Conservation (phyloP, 2,888 invertebrate species). For the Parnassius glacialis region DNA sequence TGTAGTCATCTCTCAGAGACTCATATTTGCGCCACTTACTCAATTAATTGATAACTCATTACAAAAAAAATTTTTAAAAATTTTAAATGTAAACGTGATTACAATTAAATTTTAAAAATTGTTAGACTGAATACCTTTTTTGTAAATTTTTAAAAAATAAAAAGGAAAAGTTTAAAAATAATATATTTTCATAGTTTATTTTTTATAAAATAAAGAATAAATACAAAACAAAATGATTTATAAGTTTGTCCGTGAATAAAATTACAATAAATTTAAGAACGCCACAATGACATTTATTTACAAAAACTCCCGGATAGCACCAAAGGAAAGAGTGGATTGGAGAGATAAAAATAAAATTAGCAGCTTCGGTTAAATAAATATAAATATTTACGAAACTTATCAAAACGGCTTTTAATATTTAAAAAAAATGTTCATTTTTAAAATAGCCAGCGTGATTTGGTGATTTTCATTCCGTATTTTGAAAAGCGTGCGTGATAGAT, state of each 20-base stretch:
- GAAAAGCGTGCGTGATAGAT: constrained; percentile 11
- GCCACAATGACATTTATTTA: neutral
- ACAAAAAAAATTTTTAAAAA: too few species aligned
- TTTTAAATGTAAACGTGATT: too few species aligned
- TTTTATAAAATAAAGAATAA: too few species aligned
- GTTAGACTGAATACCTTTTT: too few species aligned
- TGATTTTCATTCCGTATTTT: constrained; percentile 28
- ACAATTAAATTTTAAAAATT: too few species aligned
- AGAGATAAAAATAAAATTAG: constrained; percentile 7
- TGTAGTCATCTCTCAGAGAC: too few species aligned
- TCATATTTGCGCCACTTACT: too few species aligned
- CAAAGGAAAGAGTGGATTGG: constrained; percentile 1
- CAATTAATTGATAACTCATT: too few species aligned
- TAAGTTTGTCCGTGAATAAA: neutral
- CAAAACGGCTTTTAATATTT: constrained; percentile 13
- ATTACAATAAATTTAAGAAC: neutral
- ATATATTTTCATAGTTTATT: too few species aligned
- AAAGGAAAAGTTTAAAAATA: too few species aligned
- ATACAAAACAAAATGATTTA: too few species aligned
- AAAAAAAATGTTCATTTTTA: constrained; percentile 32
- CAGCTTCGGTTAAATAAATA: constrained; percentile 4
- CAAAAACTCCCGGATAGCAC: neutral
- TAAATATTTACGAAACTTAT: neutral
- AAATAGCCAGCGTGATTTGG: constrained; percentile 20
- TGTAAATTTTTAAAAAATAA: too few species aligned